Conservation (phyloP, 2,113 vertebrate species). For the Phalacrocorax aristotelis region DNA sequence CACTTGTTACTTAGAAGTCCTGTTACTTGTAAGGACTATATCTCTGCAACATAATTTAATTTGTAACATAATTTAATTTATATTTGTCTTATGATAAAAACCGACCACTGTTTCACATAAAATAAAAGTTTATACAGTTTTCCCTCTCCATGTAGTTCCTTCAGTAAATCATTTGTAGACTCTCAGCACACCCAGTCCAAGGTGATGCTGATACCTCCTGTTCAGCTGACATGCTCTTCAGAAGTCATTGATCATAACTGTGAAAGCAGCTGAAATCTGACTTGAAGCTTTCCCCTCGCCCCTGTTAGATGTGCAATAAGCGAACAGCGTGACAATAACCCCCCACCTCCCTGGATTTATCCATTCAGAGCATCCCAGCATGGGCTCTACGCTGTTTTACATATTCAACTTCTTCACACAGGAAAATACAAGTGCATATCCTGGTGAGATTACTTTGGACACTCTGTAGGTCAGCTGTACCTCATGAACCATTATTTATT, state of each 20-base stretch:
- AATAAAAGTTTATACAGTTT: background rate
- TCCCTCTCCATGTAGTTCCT: background rate
- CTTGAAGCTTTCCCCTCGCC: background rate
- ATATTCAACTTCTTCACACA: background rate
- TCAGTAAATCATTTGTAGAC: background rate
- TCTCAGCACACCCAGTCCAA: background rate
- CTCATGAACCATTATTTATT: background rate
- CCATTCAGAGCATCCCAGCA: background rate
- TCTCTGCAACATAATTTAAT: background rate
- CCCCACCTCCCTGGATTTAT: background rate
- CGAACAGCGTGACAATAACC: background rate
- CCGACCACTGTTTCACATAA: background rate
- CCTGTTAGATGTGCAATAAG: background rate
- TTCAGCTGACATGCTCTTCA: background rate
- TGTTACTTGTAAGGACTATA: background rate
- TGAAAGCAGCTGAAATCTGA: background rate
- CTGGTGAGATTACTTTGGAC: background rate
- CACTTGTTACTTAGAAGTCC: background rate
- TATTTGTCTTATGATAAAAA: background rate
- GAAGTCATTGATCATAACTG: background rate
- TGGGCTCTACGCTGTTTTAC: background rate
- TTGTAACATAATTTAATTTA: background rate
- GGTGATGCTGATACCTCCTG: background rate
- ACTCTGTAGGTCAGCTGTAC: background rate
- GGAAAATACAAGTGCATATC: accelerated